These are phyloP conservation scores for Torymus tubicola DNA, from an alignment of 2,888 invertebrate genomes.

Conservation along the genomic window DNA sequence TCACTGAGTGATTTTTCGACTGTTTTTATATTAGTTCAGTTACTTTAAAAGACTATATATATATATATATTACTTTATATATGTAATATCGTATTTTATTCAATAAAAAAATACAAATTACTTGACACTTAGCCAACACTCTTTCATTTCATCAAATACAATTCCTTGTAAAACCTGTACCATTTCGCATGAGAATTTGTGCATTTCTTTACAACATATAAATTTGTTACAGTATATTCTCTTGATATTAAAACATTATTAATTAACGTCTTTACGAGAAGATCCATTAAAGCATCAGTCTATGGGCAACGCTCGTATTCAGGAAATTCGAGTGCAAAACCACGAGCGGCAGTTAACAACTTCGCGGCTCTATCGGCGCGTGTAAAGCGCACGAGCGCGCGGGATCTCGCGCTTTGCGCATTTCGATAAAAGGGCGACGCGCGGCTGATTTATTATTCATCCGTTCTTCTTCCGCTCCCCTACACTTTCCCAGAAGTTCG, in stretches of 20 bases:
- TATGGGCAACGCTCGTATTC: too few relatives aligned
- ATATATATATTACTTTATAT: too few relatives aligned
- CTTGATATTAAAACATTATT: not conserved
- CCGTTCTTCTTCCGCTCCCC: not conserved
- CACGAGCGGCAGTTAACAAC: conserved; percentile 17
- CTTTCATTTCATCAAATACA: too few relatives aligned
- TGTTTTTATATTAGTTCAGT: too few relatives aligned
- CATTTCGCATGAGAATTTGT: conserved; percentile 24
- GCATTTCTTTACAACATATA: conserved; percentile 27
- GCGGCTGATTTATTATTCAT: conserved; percentile 51
- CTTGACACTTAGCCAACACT: too few relatives aligned
- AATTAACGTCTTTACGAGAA: too few relatives aligned
- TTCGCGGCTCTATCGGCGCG: conserved; percentile 24
- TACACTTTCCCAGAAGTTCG: conserved; percentile 28
- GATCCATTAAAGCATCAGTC: too few relatives aligned
- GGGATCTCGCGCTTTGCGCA: conserved; percentile 14
- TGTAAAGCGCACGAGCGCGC: not conserved
- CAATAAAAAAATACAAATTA: too few relatives aligned
- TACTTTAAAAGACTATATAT: too few relatives aligned
- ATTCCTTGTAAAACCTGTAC: not conserved
- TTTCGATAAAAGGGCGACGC: conserved; percentile 31
- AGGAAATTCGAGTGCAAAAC: not conserved
- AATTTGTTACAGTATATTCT: conserved; percentile 29
- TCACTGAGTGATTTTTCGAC: too few relatives aligned
- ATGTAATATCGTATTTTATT: too few relatives aligned